phyloP scores from a whole-genome alignment of 2,113 vertebrate genomes.

The Himantopus leucocephalus region DNA sequence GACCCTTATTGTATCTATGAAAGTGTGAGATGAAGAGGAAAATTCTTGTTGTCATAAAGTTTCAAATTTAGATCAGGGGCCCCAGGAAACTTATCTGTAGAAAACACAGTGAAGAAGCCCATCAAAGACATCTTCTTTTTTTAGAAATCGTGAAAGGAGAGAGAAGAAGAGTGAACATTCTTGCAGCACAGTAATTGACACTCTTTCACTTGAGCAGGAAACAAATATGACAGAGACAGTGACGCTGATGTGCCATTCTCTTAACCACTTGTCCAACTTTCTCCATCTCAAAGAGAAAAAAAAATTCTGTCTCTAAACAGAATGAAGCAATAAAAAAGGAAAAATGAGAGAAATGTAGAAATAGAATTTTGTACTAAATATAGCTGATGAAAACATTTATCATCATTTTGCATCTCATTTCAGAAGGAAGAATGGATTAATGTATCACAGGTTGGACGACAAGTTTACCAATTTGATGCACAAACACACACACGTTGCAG shows the following conservation, averaged over 20 bases:
- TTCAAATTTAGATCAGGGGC: background rate
- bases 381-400: background rate
- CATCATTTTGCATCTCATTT: background rate
- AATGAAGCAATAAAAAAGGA: background rate
- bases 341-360: background rate
- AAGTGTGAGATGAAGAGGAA: background rate
- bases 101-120: background rate
- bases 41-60: background rate
- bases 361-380: background rate
- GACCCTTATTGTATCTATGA: background rate
- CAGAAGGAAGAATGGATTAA: background rate
- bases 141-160: background rate
- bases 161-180: background rate
- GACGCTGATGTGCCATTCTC: background rate
- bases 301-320: background rate
- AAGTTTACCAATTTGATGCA: background rate
- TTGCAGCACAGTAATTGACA: background rate
- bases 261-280: background rate
- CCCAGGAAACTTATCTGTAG: background rate
- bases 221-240: background rate
- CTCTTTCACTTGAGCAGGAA: background rate
- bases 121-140: background rate
- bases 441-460: background rate
- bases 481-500: background rate
- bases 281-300: background rate